Conservation (phyloP, 2,797 vertebrate species). For the Sitta carolinensis region DNA sequence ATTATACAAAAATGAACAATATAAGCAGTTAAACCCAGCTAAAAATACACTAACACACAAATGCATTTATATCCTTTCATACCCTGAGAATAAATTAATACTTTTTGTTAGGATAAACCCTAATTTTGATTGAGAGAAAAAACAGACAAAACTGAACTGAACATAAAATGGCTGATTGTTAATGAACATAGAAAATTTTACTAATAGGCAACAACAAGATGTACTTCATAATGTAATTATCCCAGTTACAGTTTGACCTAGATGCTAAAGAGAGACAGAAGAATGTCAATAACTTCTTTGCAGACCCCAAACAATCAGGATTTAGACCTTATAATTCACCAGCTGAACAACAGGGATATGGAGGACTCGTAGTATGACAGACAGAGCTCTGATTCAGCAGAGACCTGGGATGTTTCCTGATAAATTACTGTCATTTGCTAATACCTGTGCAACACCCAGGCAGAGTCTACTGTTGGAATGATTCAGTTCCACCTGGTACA, state of each 20-base stretch:
- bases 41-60: background rate
- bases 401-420: background rate
- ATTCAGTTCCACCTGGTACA: background rate
- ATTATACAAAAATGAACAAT: background rate
- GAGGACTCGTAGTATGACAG: background rate
- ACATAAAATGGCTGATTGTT: background rate
- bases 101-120: background rate
- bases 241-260: background rate
- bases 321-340: background rate
- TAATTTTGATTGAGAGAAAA: background rate
- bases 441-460: background rate
- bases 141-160: background rate
- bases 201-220: background rate
- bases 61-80: background rate
- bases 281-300: background rate
- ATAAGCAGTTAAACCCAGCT: background rate
- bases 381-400: slow-evolving; percentile 4
- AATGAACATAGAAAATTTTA: background rate
- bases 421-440: slow-evolving; percentile 37
- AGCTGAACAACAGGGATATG: background rate
- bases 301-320: background rate
- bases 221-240: background rate
- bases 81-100: background rate
- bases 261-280: background rate
- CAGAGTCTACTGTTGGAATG: background rate